Evolutionary conservation across 2,888 invertebrate genomes (phyloP).

Genomic region (Drosophila peninsularis): DNA sequence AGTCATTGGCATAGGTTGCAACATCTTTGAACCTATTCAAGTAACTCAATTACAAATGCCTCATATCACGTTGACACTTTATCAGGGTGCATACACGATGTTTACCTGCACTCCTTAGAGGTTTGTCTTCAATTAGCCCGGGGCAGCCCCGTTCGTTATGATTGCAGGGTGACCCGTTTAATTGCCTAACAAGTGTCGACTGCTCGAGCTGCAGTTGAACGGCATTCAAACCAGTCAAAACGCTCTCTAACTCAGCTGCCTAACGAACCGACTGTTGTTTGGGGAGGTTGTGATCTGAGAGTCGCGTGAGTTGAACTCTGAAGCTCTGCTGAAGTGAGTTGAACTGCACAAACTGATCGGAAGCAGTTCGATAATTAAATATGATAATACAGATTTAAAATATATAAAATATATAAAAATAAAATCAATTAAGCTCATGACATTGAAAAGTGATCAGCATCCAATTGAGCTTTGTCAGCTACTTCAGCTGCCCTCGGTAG

Average conservation of each 20-base stretch:
- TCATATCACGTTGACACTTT: too few species aligned
- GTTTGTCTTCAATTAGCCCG: slow-evolving; percentile 7
- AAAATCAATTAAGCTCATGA: neutral
- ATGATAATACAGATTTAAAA: neutral
- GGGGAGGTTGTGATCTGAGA: neutral
- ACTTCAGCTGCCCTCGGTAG: neutral
- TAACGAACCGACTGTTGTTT: slow-evolving; percentile 11
- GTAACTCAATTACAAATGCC: neutral
- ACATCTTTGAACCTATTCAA: too few species aligned
- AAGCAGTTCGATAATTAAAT: neutral
- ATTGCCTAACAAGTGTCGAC: slow-evolving; percentile 8
- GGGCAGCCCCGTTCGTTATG: neutral
- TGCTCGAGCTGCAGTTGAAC: slow-evolving; percentile 36
- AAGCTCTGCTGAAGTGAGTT: neutral
- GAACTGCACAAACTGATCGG: neutral
- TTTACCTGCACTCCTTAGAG: neutral
- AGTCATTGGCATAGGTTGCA: too few species aligned
- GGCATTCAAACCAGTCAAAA: slow-evolving; percentile 30
- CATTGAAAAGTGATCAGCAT: neutral
- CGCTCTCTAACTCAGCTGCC: slow-evolving; percentile 5
- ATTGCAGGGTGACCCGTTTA: slow-evolving; percentile 18
- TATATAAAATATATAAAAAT: neutral
- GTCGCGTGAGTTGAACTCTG: neutral
- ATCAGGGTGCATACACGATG: neutral
- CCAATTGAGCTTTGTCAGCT: neutral